Percentiles rank a stretch among this genome's conserved stretches.
Evolutionary conservation across 2,797 vertebrate genomes (phyloP).

Genomic region (Tenualosa thibaudeaui): DNA sequence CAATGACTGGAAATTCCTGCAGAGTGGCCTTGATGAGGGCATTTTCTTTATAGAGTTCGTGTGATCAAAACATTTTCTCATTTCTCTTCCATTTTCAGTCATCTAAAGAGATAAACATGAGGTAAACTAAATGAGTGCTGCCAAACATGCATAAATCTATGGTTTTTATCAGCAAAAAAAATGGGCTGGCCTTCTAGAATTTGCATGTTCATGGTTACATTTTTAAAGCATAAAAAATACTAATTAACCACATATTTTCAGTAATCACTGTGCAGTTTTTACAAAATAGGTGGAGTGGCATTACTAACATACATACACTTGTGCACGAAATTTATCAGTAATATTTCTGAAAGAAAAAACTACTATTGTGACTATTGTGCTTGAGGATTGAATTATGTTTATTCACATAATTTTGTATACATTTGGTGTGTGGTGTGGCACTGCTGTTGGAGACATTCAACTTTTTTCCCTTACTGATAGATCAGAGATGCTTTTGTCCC

Average conservation of each 20-base stretch:
- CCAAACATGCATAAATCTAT: not conserved
- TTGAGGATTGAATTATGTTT: not conserved
- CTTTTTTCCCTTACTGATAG: not conserved
- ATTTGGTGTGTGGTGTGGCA: not conserved
- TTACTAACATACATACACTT: not conserved
- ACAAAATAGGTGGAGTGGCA: not conserved
- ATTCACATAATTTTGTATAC: not conserved
- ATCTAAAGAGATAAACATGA: conserved; percentile 71
- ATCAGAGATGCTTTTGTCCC: not conserved
- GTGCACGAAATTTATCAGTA: not conserved
- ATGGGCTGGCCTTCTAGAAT: not conserved
- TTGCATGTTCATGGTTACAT: not conserved
- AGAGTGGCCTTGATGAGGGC: not conserved
- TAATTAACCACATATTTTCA: not conserved
- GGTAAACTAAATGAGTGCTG: conserved; percentile 63
- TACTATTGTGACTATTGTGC: not conserved
- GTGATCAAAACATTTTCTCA: conserved; percentile 50
- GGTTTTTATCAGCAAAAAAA: not conserved
- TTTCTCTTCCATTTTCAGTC: conserved; percentile 64
- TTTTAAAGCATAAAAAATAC: not conserved
- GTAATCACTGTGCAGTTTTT: not conserved
- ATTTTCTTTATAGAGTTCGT: not conserved
- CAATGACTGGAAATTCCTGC: not conserved
- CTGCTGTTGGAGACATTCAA: not conserved
- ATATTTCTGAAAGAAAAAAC: not conserved